Evolutionary conservation across 2,113 vertebrate species (phyloP), one percentile per base, ranked within the genome.

Genomic region (Phylloscopus trochilus): DNA sequence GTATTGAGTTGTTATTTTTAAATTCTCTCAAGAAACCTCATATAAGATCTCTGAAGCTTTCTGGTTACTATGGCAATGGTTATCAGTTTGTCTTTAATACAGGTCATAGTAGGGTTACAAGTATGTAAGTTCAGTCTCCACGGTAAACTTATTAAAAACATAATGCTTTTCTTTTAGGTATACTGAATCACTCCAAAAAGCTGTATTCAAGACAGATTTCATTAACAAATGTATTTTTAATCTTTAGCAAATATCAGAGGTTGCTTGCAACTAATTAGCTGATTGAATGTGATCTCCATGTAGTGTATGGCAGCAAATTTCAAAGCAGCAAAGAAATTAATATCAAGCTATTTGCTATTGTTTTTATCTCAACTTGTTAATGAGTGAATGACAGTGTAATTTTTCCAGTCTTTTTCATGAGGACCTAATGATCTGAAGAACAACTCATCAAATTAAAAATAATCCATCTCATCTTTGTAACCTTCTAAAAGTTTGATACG

Each of bases 381-480:
- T 93, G 56, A 97, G 35, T 20, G 26, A 90, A 94, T 91, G 85
- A 93, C 95, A 95, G 8, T 55, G 67, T 85, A 96, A 93, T 69
- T 49, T 75, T 94, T 47, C 35, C 63, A 58, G 66, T 23, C 15
- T 87, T 97, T 95, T 86, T 92, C 53, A 94, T 91, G 92, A 95
- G 60, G 72, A 47, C 62, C 33, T 95, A 93, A 96, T 96, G 85
- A 96, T 92, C 66, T 95, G 81, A 96, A 95, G 91, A 96, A 90
- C 17, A 18, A 89, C 80, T 96, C 82, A 90, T 91, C 90, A 72
- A 70, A 26, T 86, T 96, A 92, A 93, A 95, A 87, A 60, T 80
- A 49, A 43, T 93, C 58, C 31, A 31, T 33, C 72, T 95, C 63
- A 53, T 94, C 81, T 59, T 10, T 79, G 92, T 93, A 93, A 95